Conservation (phyloP, 2,888 invertebrate species). For the Cerceris rybyensis region DNA sequence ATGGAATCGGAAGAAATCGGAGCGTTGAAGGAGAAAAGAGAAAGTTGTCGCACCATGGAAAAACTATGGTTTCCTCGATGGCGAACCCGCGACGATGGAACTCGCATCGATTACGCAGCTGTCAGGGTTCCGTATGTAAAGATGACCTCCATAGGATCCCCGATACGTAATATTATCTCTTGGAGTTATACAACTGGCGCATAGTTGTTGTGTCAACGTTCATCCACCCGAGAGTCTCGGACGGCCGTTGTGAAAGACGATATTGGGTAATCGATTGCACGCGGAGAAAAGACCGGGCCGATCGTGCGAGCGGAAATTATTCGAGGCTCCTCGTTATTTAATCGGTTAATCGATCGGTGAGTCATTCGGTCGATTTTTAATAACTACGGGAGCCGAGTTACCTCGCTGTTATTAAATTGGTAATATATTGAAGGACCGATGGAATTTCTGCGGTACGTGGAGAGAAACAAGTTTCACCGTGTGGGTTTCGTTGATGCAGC, state of each 20-base stretch:
- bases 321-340: neutral
- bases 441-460: too few species aligned
- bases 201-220: conserved; percentile 62
- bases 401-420: too few species aligned
- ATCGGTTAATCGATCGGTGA: neutral
- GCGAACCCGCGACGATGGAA: neutral
- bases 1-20: conserved; percentile 37
- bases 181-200: conserved; percentile 45
- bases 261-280: conserved; percentile 64
- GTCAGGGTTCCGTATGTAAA: conserved; percentile 46
- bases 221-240: conserved; percentile 19
- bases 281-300: conserved; percentile 9
- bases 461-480: too few species aligned
- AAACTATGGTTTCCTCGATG: conserved; percentile 44
- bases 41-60: conserved; percentile 47
- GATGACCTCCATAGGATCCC: conserved; percentile 60
- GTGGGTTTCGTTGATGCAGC: too few species aligned
- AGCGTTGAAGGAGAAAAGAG: conserved; percentile 26
- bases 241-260: conserved; percentile 58
- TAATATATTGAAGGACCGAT: neutral
- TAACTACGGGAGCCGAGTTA: too few species aligned
- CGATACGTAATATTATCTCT: conserved; percentile 61
- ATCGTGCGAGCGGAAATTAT: conserved; percentile 21
- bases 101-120: conserved; percentile 55
- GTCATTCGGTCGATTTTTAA: too few species aligned